These are phyloP conservation scores for Labeo catla DNA, from an alignment of 2,113 vertebrate genomes.

Conservation along the genomic window DNA sequence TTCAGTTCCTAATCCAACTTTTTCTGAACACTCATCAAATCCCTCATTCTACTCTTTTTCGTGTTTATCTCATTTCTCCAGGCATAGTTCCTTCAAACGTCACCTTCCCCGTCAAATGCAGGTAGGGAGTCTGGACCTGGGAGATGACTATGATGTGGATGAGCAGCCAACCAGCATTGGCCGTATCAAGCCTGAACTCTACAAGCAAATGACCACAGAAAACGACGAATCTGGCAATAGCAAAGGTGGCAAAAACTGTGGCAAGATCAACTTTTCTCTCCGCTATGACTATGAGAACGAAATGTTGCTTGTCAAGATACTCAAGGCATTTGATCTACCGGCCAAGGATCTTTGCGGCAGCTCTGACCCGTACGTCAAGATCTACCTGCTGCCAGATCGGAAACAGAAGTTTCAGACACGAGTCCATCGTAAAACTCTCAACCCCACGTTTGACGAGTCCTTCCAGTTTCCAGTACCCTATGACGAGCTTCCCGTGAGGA, in stretches of 20 bases:
- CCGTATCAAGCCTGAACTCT: constrained; percentile 83
- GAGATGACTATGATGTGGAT: constrained; percentile 64
- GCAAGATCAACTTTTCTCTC: constrained; percentile 80
- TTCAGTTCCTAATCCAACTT: not conserved
- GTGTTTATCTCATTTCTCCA: constrained; percentile 48
- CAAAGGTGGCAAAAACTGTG: constrained; percentile 73
- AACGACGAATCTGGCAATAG: constrained; percentile 65
- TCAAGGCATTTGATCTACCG: constrained; percentile 87
- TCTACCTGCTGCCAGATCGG: constrained; percentile 87
- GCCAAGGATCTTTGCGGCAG: constrained; percentile 87
- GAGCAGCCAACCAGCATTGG: constrained; percentile 80
- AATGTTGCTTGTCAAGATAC: constrained; percentile 81
- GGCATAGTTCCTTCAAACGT: constrained; percentile 86
- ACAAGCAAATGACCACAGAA: constrained; percentile 73
- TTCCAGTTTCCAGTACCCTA: constrained; percentile 92
- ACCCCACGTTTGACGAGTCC: constrained; percentile 85
- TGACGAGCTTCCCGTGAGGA: constrained; percentile 86
- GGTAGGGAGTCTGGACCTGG: constrained; percentile 63
- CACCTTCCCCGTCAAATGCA: constrained; percentile 62
- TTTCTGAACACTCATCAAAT: not conserved
- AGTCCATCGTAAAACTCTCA: constrained; percentile 88
- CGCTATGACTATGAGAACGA: constrained; percentile 79
- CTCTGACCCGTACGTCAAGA: constrained; percentile 88
- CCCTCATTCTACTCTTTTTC: not conserved
- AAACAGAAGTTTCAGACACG: constrained; percentile 90